Conservation (phyloP, 2,797 vertebrate genomes). For the Myotis myotis region DNA sequence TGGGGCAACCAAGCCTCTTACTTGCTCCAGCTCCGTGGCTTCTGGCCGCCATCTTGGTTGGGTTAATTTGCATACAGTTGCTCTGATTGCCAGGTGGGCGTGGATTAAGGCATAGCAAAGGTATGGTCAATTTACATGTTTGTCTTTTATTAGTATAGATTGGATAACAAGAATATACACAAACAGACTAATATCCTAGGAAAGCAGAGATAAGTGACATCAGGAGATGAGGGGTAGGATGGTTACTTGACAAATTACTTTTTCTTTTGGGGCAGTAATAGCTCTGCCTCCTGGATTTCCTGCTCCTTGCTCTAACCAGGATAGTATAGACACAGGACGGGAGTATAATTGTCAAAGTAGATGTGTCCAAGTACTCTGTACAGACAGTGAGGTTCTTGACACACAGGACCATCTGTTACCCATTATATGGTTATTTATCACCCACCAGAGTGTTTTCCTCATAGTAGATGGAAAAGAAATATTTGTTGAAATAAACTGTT, state of each 20-base stretch:
- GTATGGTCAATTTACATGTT: too few species aligned
- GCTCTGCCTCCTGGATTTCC: not conserved
- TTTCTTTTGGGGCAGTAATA: not conserved
- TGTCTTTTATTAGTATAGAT: too few species aligned
- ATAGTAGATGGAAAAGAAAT: not conserved
- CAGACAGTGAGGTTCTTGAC: not conserved
- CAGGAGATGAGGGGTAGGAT: not conserved
- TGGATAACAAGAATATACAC: not conserved
- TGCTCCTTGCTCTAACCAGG: not conserved
- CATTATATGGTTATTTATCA: not conserved
- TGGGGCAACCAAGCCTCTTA: too few species aligned
- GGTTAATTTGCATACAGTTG: too few species aligned
- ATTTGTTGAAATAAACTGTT: not conserved
- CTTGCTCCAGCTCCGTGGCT: too few species aligned
- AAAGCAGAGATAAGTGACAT: not conserved
- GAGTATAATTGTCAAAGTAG: not conserved
- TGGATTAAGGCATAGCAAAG: too few species aligned
- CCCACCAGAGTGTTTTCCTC: not conserved
- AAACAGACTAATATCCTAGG: not conserved
- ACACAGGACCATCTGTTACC: not conserved
- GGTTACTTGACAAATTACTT: not conserved
- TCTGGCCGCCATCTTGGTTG: too few species aligned
- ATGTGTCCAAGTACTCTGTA: not conserved
- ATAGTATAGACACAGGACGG: not conserved
- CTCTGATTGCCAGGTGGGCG: too few species aligned